Conservation (phyloP, 2,797 vertebrate genomes). For the Zalophus californianus region DNA sequence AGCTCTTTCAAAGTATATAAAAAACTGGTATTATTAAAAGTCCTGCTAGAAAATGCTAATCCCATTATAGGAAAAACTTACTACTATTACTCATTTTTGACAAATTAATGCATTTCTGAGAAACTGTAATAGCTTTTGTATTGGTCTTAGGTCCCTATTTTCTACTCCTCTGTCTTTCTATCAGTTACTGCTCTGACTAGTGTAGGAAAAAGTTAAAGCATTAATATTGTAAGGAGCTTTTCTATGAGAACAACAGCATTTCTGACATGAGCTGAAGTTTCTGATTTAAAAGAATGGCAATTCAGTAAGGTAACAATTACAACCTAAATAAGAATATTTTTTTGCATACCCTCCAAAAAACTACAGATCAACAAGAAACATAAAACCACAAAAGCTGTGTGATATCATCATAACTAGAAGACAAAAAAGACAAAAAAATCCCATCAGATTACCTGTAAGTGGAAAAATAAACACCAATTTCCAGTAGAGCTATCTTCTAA, state of each 20-base stretch:
- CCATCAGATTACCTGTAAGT: not conserved
- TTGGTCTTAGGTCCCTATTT: slow-evolving; percentile 13
- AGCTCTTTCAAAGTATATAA: slow-evolving; percentile 40
- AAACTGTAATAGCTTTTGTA: slow-evolving; percentile 58
- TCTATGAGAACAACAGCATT: slow-evolving; percentile 16
- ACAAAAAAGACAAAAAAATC: not conserved
- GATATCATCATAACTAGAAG: not conserved
- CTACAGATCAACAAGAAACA: not conserved
- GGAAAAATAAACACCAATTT: not conserved
- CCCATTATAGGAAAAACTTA: slow-evolving; percentile 56
- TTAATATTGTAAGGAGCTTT: slow-evolving; percentile 1
- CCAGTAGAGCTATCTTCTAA: not conserved
- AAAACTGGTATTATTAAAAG: slow-evolving; percentile 59
- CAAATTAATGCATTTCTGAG: slow-evolving; percentile 64
- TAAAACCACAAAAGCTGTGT: not conserved
- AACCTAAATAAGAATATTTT: not conserved
- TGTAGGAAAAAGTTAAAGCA: slow-evolving; percentile 18
- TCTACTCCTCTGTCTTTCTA: slow-evolving; percentile 43
- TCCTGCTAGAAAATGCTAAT: slow-evolving; percentile 66
- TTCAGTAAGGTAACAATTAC: not conserved
- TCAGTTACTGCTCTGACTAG: not conserved
- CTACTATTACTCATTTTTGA: slow-evolving; percentile 60
- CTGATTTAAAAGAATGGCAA: slow-evolving; percentile 16
- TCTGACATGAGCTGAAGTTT: slow-evolving; percentile 16
- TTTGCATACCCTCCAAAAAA: not conserved